Evolutionary conservation across 2,888 invertebrate species (phyloP).

Genomic region (Epinotia demarniana): DNA sequence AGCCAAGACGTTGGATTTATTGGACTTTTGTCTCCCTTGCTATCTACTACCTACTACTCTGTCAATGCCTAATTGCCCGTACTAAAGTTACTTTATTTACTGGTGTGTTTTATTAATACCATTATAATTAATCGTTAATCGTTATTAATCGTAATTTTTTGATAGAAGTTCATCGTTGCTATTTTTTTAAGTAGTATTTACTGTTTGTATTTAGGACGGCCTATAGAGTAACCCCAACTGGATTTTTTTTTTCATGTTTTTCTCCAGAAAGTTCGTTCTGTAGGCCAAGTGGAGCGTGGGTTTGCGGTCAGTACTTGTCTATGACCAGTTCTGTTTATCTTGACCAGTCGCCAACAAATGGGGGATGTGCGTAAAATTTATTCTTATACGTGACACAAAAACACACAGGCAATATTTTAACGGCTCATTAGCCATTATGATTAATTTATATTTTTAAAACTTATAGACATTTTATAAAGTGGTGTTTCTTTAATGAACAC

Average conservation of each 20-base stretch:
- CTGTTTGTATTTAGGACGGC: not conserved
- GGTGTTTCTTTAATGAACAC: too few species aligned
- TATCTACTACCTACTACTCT: not conserved
- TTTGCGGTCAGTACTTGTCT: slow-evolving; percentile 22
- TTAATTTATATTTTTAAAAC: slow-evolving; percentile 41
- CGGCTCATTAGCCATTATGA: slow-evolving; percentile 47
- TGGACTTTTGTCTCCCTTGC: too few species aligned
- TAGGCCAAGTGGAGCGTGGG: slow-evolving; percentile 37
- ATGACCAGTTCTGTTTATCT: slow-evolving; percentile 61
- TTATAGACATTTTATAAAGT: too few species aligned
- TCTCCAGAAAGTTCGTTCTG: slow-evolving; percentile 28
- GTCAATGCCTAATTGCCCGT: not conserved
- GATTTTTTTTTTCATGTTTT: slow-evolving; percentile 4
- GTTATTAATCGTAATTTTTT: too few species aligned
- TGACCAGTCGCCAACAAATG: slow-evolving; percentile 66
- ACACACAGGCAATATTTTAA: slow-evolving; percentile 52
- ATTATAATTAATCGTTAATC: too few species aligned
- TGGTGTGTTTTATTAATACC: not conserved
- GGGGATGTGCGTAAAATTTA: slow-evolving; percentile 34
- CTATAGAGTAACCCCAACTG: not conserved
- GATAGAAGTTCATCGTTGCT: too few species aligned
- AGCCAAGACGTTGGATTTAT: slow-evolving; percentile 13
- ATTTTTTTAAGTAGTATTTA: too few species aligned
- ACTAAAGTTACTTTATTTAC: not conserved
- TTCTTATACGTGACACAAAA: slow-evolving; percentile 45